Evolutionary conservation across 2,797 vertebrate species (phyloP), one percentile per base, ranked within the genome.

Genomic region (Apogon hyalosoma): DNA sequence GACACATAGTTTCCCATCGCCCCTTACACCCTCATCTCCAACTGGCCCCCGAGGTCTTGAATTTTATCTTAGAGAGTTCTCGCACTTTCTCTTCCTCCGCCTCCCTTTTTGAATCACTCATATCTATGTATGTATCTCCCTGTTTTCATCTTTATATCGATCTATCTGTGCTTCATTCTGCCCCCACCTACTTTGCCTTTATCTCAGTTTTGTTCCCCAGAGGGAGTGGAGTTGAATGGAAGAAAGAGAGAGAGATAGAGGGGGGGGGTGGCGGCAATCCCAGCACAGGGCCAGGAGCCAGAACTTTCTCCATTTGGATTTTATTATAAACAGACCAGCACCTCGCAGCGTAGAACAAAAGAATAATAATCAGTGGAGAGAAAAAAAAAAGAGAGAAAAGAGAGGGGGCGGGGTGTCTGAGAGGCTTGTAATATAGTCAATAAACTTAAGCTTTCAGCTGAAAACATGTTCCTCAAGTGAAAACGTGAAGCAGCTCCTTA

Each of bases 1-100:
- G 79, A 87, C 85, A 81, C 89, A 92, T 92, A 91, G 63, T 93
- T 94, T 94, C 92, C 91, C 90, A 93, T 88, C 85, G 45, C 72
- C 16, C 11, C 52, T 53, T 40, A 43, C 12, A 31, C 64, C 62
- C 63, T 15, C 52, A 33, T 11, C 12, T 33, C 16, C 49, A 47
- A 80, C 66, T 58, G 56, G 79, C 84, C 87, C 82, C 77, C 49
- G 68, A 78, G 75, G 86, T 78, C 67, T 75, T n/a, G 0, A 24
- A 60, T 77, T 74, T 73, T 82, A 66, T 80, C 73, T 69, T 28
- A 71, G 16, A 66, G 69, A 76, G 55, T 74, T 69, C 48, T 79
- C 10, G 21, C 53, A 4, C 64, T 69, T 54, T 69, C 33, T 65
- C 52, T 77, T 73, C 63, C 68, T 60, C 48, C 21, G 46, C 10